phyloP scores from a whole-genome alignment of 1,140 invertebrate species.

The Hycleus phaleratus region DNA sequence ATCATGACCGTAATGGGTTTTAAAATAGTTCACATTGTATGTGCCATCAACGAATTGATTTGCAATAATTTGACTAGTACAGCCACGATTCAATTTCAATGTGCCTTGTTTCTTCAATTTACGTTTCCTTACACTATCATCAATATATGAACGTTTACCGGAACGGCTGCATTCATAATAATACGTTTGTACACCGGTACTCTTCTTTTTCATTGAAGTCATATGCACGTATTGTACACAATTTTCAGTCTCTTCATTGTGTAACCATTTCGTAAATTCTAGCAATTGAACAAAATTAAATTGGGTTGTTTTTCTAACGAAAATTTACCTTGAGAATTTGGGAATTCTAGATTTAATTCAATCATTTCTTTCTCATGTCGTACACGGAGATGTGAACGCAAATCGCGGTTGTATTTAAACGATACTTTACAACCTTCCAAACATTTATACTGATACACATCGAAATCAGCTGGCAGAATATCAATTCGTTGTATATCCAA shows the following conservation, averaged over 20 bases:
- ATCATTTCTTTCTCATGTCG: conserved; percentile 1
- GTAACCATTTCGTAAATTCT: conserved; percentile 9
- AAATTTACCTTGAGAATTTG: neutral
- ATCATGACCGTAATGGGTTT: conserved; percentile 8
- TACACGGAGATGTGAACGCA: neutral
- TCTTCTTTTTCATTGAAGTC: conserved; percentile 5
- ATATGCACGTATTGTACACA: conserved; percentile 7
- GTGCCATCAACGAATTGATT: conserved; percentile 3
- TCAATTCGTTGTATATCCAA: neutral
- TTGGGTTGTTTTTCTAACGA: no score
- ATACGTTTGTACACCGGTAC: conserved; percentile 3
- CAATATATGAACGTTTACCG: neutral
- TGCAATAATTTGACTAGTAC: conserved; percentile 7
- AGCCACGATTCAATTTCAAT: conserved; percentile 1
- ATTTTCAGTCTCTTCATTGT: conserved; percentile 7
- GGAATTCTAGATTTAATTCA: conserved; percentile 7
- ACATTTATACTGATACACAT: conserved; percentile 7
- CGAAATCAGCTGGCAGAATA: conserved; percentile 2
- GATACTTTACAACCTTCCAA: conserved; percentile 4
- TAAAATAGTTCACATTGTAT: neutral
- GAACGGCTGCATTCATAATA: conserved; percentile 9
- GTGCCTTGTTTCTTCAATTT: neutral
- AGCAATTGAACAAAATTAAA: neutral
- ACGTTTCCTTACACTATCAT: conserved; percentile 3
- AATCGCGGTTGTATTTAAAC: conserved; percentile 6